These are phyloP conservation scores for Cepaea nemoralis DNA, from an alignment of 1,140 invertebrate genomes.

Conservation along the genomic window DNA sequence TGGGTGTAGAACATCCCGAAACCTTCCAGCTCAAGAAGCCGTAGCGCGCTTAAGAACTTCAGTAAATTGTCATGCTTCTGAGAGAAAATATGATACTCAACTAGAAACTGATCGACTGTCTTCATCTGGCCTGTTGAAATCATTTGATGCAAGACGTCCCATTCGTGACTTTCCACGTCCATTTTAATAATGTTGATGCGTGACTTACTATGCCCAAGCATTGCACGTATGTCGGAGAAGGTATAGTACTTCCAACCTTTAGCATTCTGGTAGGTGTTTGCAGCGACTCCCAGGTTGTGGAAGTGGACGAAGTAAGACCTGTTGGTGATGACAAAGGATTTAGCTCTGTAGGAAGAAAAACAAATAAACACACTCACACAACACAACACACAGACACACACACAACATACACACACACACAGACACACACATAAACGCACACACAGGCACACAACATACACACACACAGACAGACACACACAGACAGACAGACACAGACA, in stretches of 20 bases:
- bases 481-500: too few species aligned
- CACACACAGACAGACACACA: too few species aligned
- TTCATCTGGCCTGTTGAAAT: background rate
- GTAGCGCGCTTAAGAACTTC: background rate
- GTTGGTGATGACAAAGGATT: background rate
- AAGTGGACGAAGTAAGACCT: constrained; percentile 16
- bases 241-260: background rate
- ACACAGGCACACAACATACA: too few species aligned
- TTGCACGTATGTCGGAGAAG: background rate
- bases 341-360: too few species aligned
- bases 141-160: background rate
- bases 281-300: background rate
- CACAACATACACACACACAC: too few species aligned
- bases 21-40: background rate
- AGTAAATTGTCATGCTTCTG: background rate
- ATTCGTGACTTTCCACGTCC: constrained; percentile 10
- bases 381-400: too few species aligned
- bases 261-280: background rate
- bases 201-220: background rate
- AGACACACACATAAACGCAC: too few species aligned
- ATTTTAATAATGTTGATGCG: constrained; percentile 17
- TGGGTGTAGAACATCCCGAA: background rate
- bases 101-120: background rate
- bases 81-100: background rate
- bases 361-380: too few species aligned